Evolutionary conservation across 1,140 invertebrate species (phyloP).

Genomic region (Meloidogyne hapla): DNA sequence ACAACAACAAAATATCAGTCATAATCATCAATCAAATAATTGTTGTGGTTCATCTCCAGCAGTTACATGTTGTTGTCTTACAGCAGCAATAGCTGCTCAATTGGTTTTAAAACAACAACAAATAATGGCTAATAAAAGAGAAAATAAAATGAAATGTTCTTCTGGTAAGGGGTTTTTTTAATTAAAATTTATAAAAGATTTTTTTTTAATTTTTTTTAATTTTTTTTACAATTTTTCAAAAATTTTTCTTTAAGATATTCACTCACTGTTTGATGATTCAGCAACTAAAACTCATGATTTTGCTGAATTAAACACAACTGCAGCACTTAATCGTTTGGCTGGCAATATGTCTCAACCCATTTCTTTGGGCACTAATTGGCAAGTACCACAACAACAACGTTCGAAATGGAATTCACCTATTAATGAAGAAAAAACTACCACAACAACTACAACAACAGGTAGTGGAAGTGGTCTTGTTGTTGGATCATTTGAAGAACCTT

Average conservation of each 20-base stretch:
- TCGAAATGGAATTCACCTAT: not conserved
- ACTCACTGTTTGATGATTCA: not conserved
- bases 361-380: slow-evolving; percentile 4
- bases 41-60: slow-evolving; percentile 1
- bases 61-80: slow-evolving; percentile 17
- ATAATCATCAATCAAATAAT: not conserved
- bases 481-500: slow-evolving; percentile 33
- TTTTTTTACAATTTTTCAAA: not conserved
- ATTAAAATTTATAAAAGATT: too few relatives aligned
- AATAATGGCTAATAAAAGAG: slow-evolving; percentile 11
- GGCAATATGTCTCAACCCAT: slow-evolving; percentile 2
- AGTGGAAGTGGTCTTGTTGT: not conserved
- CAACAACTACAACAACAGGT: slow-evolving; percentile 6
- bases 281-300: not conserved
- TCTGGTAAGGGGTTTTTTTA: too few relatives aligned
- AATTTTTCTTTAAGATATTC: not conserved
- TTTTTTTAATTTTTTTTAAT: not conserved
- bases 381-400: slow-evolving; percentile 10
- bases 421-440: not conserved
- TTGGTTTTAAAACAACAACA: slow-evolving; percentile 21
- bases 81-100: slow-evolving; percentile 25
- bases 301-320: not conserved
- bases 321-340: slow-evolving; percentile 6
- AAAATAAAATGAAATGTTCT: slow-evolving; percentile 4
- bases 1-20: not conserved